Base-by-base conservation (phyloP, 2,888 invertebrate species). In the Dynastes tityus region DNA sequence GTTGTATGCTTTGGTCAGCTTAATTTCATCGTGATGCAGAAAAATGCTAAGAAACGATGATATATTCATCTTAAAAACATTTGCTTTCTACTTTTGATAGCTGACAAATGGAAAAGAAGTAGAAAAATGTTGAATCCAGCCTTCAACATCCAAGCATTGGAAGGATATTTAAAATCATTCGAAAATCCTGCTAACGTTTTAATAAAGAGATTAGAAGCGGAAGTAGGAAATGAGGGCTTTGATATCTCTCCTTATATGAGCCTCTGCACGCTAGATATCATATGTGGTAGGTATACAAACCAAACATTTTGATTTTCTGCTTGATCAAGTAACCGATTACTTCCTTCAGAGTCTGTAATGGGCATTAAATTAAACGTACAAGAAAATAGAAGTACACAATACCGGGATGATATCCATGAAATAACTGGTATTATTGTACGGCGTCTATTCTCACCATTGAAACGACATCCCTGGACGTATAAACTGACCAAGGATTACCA, bases 131-230 rank as follows among this genome's bases (percentile, higher is more conserved):
- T 95, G 68, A 94, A 94, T 0, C 94, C 94, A 0, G 92, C 94
- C 0, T 95, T 94, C 87, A 95, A 95, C 87, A 94, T 94, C 85
- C 93, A 92, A 84, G 94, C 94, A 77, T 87, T 95, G 73, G 92
- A 93, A 84, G 92, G 93, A 82, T 94, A 94, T 85, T 85, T 94
- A 13, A 91, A 92, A 6, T 91, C 93, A 0, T 94, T 95, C 84
- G 91, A 93, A 83, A 91, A 91, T 78, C 93, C 94, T 81, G 89
- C 91, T 45, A 86, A 87, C 49, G 87, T 92, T 27, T 88, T 95
- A 77, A 86, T 91, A 0, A 85, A 90, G 1, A 92, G 91, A 82
- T 85, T 95, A 27, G 84, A 84, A 27, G 27, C 65, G 11, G 79
- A 83, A 37, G 86, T 86, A 0, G 81, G 87, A 51, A 88, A 87